Base-by-base conservation (phyloP, 2,113 vertebrate species). In the Clarias gariepinus region DNA sequence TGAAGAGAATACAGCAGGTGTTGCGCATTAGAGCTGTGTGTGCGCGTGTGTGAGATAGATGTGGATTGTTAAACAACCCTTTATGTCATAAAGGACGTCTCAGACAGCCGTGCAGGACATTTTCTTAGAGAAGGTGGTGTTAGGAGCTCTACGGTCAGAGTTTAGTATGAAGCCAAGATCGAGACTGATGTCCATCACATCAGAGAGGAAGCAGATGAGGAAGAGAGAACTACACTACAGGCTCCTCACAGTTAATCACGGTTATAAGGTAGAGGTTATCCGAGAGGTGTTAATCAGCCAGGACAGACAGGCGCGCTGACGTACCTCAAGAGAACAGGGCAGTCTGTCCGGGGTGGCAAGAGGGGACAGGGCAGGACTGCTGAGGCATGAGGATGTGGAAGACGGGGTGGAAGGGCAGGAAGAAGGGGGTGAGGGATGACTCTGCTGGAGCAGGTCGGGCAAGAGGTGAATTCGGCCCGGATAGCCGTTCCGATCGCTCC, bases 401-500 rank as follows among this genome's bases (percentile, higher is more conserved):
- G 98, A 97, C 96, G 98, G 98, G 96, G 96, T 96, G 91, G 96
- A 96, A 89, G 93, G 87, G 23, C 93, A 91, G 88, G 93, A 93
- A 87, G 93, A 93, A 78, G 97, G 96, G 95, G 97, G 96, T 95
- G 98, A 98, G 96, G 97, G 98, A 95, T 98, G 97, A 96, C 97
- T 99, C 97, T 99, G 98, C 96, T 99, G 98, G 96, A 99, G 98
- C 96, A 99, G 96, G 96, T 99, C 98, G 93, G 98, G 98, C 96
- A 99, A 98, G 95, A 97, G 97, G 96, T 98, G 98, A 96, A 98
- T 97, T 95, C 96, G 97, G 91, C 97, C 96, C 85, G 96, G 96
- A 96, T 98, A 98, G 96, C 98, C 97, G 94, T 98, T 99, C 96
- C 97, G 89, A 0, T 91, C 91, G 63, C 91, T 91, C 16, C 97